phyloP scores from a whole-genome alignment of 2,113 vertebrate genomes.

The Mesoclemmys tuberculata region DNA sequence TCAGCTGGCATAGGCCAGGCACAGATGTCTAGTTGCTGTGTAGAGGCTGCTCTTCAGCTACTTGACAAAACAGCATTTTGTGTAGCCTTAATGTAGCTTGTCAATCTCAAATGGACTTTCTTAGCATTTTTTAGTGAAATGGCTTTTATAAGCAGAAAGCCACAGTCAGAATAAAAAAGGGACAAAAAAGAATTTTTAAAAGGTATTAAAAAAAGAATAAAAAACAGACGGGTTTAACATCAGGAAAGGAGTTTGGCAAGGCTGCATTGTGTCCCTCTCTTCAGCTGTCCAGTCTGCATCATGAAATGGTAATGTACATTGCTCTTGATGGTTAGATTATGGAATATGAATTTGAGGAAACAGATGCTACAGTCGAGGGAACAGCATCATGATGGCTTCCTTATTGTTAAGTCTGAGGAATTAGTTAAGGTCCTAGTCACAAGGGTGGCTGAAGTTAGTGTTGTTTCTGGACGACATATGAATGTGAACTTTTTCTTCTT shows the following conservation, averaged over 20 bases:
- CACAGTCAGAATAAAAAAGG: not conserved
- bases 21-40: not conserved
- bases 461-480: not conserved
- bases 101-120: not conserved
- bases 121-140: not conserved
- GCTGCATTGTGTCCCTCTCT: not conserved
- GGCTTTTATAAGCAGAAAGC: not conserved
- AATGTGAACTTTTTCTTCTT: not conserved
- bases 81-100: not conserved
- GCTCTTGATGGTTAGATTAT: not conserved
- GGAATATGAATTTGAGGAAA: constrained; percentile 19
- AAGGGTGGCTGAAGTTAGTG: not conserved
- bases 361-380: not conserved
- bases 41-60: not conserved
- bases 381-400: not conserved
- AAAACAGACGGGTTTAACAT: not conserved
- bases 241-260: not conserved
- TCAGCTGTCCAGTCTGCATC: not conserved
- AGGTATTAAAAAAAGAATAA: not conserved
- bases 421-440: not conserved
- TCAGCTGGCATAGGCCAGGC: not conserved
- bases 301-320: not conserved
- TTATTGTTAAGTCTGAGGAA: not conserved
- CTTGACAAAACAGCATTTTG: not conserved
- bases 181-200: no score